Evolutionary conservation across 2,797 vertebrate genomes (phyloP).

Genomic region (Sebastolobus altivelis): DNA sequence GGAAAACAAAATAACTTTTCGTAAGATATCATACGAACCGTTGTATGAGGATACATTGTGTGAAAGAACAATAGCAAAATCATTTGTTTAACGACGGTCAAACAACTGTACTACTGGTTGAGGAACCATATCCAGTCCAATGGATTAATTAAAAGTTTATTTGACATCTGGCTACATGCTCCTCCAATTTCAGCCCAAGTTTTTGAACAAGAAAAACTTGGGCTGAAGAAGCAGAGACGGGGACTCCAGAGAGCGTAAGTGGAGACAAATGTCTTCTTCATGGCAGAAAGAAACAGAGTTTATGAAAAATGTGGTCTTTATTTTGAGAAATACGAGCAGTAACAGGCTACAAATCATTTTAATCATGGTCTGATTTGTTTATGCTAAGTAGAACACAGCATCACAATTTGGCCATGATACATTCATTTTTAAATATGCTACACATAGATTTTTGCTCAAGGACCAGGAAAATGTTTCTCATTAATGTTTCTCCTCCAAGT

Average conservation of each 20-base stretch:
- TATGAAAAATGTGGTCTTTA: slow-evolving; percentile 13
- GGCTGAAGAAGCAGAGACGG: neutral
- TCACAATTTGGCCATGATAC: neutral
- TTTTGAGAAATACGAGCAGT: slow-evolving; percentile 28
- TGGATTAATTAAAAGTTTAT: slow-evolving; percentile 3
- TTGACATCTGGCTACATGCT: neutral
- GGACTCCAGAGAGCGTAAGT: neutral
- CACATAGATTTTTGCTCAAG: neutral
- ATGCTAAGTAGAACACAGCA: neutral
- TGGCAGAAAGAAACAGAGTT: slow-evolving; percentile 5
- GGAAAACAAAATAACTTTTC: no score
- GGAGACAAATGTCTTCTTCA: slow-evolving; percentile 19
- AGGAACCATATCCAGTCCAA: neutral
- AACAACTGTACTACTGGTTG: neutral
- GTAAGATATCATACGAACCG: no score
- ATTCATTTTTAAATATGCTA: slow-evolving; percentile 11
- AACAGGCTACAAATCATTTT: slow-evolving; percentile 17
- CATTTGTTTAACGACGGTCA: neutral
- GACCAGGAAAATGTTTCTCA: slow-evolving; percentile 10
- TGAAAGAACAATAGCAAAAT: slow-evolving; percentile 2
- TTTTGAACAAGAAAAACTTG: neutral
- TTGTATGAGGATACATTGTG: no score
- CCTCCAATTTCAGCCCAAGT: neutral
- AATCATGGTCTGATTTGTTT: slow-evolving; percentile 37
- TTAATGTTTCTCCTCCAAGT: neutral